Percentiles rank a stretch among this genome's conserved stretches.
phyloP scores from a whole-genome alignment of 2,797 vertebrate species.

The Bufotes viridis region DNA sequence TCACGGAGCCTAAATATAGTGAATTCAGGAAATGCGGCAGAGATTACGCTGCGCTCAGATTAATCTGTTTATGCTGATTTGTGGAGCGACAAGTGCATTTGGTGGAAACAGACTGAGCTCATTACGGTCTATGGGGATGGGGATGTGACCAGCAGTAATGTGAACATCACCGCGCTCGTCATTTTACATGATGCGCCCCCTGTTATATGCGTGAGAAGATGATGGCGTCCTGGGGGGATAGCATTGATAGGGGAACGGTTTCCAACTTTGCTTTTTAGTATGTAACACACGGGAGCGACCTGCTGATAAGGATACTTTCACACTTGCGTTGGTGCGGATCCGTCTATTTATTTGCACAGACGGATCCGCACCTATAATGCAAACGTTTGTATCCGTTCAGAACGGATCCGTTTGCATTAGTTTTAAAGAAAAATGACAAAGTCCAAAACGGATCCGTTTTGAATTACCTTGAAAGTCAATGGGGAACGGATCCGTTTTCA shows the following conservation, averaged over 20 bases:
- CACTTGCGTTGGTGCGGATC: too few relatives aligned
- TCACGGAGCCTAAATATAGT: background rate
- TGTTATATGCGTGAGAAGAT: background rate
- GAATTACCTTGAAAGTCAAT: too few relatives aligned
- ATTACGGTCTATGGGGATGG: background rate
- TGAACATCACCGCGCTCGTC: background rate
- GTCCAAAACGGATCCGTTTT: too few relatives aligned
- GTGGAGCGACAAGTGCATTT: background rate
- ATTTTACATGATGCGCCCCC: background rate
- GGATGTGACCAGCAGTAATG: constrained; percentile 23
- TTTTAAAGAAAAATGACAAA: too few relatives aligned
- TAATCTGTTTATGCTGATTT: background rate
- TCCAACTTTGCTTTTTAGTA: background rate
- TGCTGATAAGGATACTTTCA: too few relatives aligned
- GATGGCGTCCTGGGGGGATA: background rate
- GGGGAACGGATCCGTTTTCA: too few relatives aligned
- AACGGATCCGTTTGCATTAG: too few relatives aligned
- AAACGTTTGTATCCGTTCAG: too few relatives aligned
- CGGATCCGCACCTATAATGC: too few relatives aligned
- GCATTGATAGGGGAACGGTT: background rate
- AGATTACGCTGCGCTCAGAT: background rate
- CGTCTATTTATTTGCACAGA: too few relatives aligned
- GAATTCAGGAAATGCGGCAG: background rate
- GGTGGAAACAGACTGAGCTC: background rate
- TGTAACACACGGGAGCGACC: background rate